Percentiles rank a stretch among this genome's conserved stretches.
phyloP scores from a whole-genome alignment of 2,113 vertebrate species.

The Montifringilla adamsi region DNA sequence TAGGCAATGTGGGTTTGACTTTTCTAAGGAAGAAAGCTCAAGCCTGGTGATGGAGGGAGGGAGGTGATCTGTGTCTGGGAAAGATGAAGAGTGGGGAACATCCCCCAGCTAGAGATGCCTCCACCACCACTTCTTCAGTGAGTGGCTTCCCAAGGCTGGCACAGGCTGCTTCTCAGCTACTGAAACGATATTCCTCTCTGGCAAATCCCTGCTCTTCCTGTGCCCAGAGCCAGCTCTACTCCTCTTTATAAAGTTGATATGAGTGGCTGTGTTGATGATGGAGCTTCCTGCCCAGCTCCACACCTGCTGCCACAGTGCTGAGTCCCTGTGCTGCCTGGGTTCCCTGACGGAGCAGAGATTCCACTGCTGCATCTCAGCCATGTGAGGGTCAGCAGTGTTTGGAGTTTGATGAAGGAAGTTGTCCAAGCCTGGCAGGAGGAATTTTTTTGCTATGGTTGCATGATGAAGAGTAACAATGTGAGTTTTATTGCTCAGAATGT shows the following conservation, averaged over 20 bases:
- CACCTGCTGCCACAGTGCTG: not conserved
- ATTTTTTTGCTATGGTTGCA: not conserved
- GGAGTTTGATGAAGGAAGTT: not conserved
- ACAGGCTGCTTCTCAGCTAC: not conserved
- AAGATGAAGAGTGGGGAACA: not conserved
- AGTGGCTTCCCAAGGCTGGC: not conserved
- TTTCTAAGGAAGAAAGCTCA: not conserved
- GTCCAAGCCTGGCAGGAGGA: not conserved
- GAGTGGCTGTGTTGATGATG: not conserved
- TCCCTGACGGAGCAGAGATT: not conserved
- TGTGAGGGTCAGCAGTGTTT: not conserved
- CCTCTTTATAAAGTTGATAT: not conserved
- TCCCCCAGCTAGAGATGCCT: not conserved
- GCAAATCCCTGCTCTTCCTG: not conserved
- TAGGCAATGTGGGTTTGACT: not conserved
- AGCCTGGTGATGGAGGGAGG: not conserved
- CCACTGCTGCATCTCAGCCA: fast-evolving
- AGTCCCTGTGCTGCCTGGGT: not conserved
- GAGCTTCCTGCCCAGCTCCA: not conserved
- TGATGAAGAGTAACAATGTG: not conserved
- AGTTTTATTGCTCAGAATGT: slow-evolving; percentile 15
- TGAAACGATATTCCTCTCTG: not conserved
- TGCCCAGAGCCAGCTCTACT: not conserved
- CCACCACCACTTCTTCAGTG: not conserved
- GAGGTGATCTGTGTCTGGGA: not conserved